Conservation (phyloP, 2,113 vertebrate genomes). For the Notechis scutatus region DNA sequence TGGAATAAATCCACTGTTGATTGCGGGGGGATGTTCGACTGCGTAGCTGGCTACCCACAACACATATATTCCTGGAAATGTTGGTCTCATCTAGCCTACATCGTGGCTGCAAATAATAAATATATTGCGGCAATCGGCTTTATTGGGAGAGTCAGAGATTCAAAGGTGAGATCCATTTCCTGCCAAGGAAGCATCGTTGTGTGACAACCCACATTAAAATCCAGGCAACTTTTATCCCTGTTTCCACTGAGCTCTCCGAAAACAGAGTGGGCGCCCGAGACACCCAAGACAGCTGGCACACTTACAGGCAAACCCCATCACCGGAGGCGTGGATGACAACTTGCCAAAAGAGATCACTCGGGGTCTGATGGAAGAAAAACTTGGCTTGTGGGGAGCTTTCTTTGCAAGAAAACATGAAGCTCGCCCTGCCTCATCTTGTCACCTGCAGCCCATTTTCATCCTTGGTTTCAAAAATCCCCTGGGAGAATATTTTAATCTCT, state of each 20-base stretch:
- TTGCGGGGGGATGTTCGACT: neutral
- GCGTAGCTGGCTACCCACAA: neutral
- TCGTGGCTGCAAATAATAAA: neutral
- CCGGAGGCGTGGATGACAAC: neutral
- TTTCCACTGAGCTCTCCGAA: constrained; percentile 1
- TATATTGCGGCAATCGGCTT: neutral
- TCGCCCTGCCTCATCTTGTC: neutral
- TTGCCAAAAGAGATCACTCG: too few relatives aligned
- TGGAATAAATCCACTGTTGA: neutral
- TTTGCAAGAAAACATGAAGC: neutral
- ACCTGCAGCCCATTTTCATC: neutral
- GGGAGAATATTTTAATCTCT: neutral
- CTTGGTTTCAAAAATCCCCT: neutral
- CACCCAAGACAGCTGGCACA: neutral
- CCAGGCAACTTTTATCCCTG: neutral
- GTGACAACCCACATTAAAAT: neutral
- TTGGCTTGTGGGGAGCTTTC: accelerated
- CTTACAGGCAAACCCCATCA: neutral
- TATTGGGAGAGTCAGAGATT: neutral
- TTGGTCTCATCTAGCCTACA: too few relatives aligned
- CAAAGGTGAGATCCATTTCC: neutral
- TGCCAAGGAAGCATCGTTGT: neutral
- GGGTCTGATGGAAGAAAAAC: neutral
- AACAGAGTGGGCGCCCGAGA: constrained; percentile 13
- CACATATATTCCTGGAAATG: neutral